phyloP scores from a whole-genome alignment of 2,113 vertebrate genomes.

The Paramisgurnus dabryanus region DNA sequence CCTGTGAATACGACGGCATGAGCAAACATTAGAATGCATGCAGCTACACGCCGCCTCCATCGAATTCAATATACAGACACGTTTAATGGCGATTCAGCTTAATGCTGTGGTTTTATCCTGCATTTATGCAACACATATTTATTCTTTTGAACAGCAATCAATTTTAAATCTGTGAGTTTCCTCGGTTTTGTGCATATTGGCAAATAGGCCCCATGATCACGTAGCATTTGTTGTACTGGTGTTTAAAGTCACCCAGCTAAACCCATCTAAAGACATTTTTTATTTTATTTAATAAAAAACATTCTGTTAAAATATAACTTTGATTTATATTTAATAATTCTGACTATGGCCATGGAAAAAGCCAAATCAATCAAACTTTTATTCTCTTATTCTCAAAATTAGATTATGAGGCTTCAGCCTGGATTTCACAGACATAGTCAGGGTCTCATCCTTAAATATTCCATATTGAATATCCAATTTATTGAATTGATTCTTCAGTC shows the following conservation, averaged over 20 bases:
- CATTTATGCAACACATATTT: neutral
- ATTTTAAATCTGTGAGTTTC: neutral
- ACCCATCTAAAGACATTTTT: neutral
- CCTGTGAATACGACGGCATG: slow-evolving; percentile 68
- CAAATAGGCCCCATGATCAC: neutral
- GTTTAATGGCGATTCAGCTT: slow-evolving; percentile 68
- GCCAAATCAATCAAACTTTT: too few relatives aligned
- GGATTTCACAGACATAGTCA: too few relatives aligned
- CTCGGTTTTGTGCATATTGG: neutral
- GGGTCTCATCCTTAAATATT: too few relatives aligned
- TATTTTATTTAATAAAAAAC: neutral
- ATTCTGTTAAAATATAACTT: too few relatives aligned
- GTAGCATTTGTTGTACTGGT: neutral
- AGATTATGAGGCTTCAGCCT: too few relatives aligned
- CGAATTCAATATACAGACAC: slow-evolving; percentile 62
- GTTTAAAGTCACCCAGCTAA: too few relatives aligned
- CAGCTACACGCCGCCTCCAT: slow-evolving; percentile 62
- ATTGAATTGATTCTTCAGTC: neutral
- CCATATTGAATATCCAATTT: neutral
- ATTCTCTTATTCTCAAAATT: too few relatives aligned
- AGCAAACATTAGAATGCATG: slow-evolving; percentile 75
- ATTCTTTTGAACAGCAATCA: slow-evolving; percentile 16
- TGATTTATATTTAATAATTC: too few relatives aligned
- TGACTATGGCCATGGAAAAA: too few relatives aligned
- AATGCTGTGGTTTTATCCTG: slow-evolving; percentile 64